Evolutionary conservation across 2,888 invertebrate species (phyloP), one percentile per base, ranked within the genome.

Genomic region (Melanostoma scalare): DNA sequence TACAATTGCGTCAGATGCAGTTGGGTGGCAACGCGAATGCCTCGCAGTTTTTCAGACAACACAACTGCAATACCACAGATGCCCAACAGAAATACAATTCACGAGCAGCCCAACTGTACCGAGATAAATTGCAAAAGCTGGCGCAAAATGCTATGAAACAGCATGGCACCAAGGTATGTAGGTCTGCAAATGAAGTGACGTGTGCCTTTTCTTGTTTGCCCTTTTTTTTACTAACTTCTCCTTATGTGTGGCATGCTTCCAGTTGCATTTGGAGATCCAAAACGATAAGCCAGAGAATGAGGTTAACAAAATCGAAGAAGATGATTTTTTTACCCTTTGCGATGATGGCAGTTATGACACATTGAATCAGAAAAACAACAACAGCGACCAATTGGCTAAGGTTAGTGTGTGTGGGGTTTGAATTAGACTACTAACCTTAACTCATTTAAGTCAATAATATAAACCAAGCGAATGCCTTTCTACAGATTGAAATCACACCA

Each of bases 71-170:
- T 74, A 96, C 97, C 44, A 95, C 94, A 58, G 99, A 99, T 92
- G 96, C 98, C 20, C 97, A 98, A 87, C 97, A 98, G 91, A 99
- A 99, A 91, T 99, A 99, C 92, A 97, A 96, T 90, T 99, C 99
- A 2, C 93, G 99, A 76, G 97, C 98, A 60, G 99, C 99, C 1
- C 95, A 96, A 89, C 92, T 98, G 88, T 99, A 99, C 91, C 94
- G 95, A 87, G 98, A 99, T 88, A 99, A 98, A 91, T 92, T 99
- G 81, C 92, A 94, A 85, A 93, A 94, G 69, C 91, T 94, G 87
- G 96, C 99, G n/a, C 93, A 94, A 86, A 96, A 97, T 89, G 97
- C 98, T 9, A 96, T 98, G 94, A 95, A 95, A 91, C 93, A 94
- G 42, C 95, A 97, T 91, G 97, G 97, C 72, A 96, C 94, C 52